Conservation (phyloP, 2,113 vertebrate species). For the Probosciger aterrimus region DNA sequence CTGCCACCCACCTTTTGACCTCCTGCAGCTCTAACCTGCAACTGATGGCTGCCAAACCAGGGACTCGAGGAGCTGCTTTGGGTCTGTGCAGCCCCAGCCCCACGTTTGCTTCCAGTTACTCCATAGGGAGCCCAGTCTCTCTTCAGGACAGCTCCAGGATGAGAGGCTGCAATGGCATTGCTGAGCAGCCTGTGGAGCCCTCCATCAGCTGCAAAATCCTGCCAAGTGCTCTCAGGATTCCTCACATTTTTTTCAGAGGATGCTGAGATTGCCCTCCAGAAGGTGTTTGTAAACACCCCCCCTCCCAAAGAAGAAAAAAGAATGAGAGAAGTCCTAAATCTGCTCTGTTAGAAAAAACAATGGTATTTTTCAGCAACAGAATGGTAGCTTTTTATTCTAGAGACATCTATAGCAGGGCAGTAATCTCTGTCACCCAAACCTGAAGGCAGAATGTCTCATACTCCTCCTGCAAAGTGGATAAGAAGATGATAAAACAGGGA, state of each 20-base stretch:
- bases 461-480: background rate
- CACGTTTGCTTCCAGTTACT: background rate
- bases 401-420: background rate
- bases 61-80: background rate
- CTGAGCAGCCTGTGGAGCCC: background rate
- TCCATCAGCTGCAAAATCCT: background rate
- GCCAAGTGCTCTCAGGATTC: background rate
- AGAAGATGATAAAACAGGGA: background rate
- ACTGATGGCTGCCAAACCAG: background rate
- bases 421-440: background rate
- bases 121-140: background rate
- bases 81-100: background rate
- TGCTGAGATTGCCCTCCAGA: background rate
- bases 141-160: background rate
- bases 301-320: background rate
- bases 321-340: background rate
- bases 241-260: background rate
- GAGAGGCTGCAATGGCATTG: background rate
- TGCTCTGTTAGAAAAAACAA: background rate
- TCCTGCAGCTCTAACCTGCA: background rate
- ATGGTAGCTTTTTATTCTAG: background rate
- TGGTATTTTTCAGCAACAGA: background rate
- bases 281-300: background rate
- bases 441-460: background rate
- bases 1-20: background rate